These are phyloP conservation scores for Cryptocheilus praepositus DNA, from an alignment of 2,888 invertebrate species.

Conservation along the genomic window DNA sequence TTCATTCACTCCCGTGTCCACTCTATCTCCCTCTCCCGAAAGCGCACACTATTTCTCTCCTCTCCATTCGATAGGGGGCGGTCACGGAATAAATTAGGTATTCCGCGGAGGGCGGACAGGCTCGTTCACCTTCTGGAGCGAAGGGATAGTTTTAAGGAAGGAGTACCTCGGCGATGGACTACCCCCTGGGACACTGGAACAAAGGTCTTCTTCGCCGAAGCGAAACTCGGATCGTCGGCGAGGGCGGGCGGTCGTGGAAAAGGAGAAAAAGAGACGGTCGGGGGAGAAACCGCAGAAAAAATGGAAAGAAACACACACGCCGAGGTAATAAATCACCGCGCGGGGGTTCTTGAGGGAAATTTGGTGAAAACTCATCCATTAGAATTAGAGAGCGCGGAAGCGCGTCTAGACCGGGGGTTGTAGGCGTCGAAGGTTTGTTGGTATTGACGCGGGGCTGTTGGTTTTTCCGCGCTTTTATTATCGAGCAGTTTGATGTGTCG, in stretches of 20 bases:
- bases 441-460: no score
- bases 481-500: no score
- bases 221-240: slow-evolving; percentile 19
- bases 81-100: slow-evolving; percentile 63
- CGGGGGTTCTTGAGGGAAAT: slow-evolving; percentile 52
- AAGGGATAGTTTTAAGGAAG: slow-evolving; percentile 55
- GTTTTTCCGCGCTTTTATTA: no score
- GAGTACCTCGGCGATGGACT: slow-evolving; percentile 47
- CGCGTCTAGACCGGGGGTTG: no score
- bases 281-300: slow-evolving; percentile 16
- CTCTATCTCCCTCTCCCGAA: no score
- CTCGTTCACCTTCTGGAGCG: slow-evolving; percentile 48
- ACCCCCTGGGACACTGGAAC: slow-evolving; percentile 60
- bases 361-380: slow-evolving; percentile 63
- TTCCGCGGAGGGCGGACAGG: slow-evolving; percentile 54
- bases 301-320: slow-evolving; percentile 29
- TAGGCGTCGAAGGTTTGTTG: no score
- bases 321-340: slow-evolving; percentile 58
- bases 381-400: slow-evolving; percentile 53
- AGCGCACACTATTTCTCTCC: background rate
- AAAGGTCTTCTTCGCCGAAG: slow-evolving; percentile 43
- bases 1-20: no score
- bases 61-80: slow-evolving; percentile 43
- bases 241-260: slow-evolving; percentile 28
- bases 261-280: slow-evolving; percentile 25